Base-by-base conservation (phyloP, 2,797 vertebrate genomes). In the Threskiornis aethiopicus region DNA sequence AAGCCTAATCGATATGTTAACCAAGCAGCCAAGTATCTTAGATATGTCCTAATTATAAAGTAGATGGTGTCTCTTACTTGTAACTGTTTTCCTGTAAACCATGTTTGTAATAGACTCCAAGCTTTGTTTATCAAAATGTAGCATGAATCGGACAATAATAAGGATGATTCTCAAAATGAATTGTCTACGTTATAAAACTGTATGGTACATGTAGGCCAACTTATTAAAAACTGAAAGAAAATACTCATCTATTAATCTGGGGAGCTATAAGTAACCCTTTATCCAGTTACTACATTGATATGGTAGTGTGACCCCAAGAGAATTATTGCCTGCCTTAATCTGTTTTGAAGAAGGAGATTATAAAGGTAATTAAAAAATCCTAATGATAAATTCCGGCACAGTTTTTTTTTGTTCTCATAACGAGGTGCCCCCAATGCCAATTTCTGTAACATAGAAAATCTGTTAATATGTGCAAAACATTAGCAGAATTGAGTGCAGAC, bases 381-480 rank as follows among this genome's bases (percentile, higher is more conserved):
- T 15, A 17, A 18, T 55, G 6, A 47, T 67, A 44, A 86, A 81
- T 47, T 44, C 21, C 31, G 75, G 10, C n/a, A 37, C 15, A 24
- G 21, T 67, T 86, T 64, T 77, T 54, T 17, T 25, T 47, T 16
- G 8, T 78, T 91, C 31, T 81, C 28, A 13, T 59, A 54, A 25
- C 16, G 49, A 47, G 67, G 8, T 37, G 20, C 9, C 8, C 12
- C 15, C 21, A 58, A 1, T 20, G 3, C 5, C 2, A 0, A 29
- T 51, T 59, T 84, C 28, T 81, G 13, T 55, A 55, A 47, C 28
- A 44, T 0, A 52, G 52, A 59, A 71, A 71, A 78, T 26, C 17
- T 77, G 31, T 37, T 52, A 51, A 8, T 24, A 70, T 67, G 20
- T 47, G 22, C 16, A 52, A 71, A 89, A 54, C 3, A 28, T 39